Conservation (phyloP, 2,888 invertebrate genomes). For the Scaptomyza tumidula region DNA sequence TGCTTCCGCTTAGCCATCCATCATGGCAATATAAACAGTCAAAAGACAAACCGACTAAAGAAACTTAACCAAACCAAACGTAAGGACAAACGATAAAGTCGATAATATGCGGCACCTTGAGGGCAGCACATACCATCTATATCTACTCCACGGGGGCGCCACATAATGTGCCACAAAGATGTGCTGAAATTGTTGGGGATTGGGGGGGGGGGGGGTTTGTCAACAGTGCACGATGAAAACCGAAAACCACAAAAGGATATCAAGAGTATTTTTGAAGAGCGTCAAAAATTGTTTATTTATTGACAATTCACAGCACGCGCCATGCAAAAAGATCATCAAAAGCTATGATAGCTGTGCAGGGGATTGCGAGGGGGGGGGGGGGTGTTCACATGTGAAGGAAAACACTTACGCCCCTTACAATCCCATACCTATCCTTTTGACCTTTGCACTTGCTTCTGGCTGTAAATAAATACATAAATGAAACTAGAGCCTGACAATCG, state of each 20-base stretch:
- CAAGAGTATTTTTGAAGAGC: slow-evolving; percentile 54
- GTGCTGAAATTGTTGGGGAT: not conserved
- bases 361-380: not conserved
- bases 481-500: slow-evolving; percentile 35
- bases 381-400: not conserved
- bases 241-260: slow-evolving; percentile 51
- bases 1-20: slow-evolving; percentile 1
- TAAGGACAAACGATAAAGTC: slow-evolving; percentile 1
- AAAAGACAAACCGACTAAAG: not conserved
- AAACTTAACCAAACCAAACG: not conserved
- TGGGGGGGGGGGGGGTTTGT: not conserved
- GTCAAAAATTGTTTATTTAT: slow-evolving; percentile 74
- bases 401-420: not conserved
- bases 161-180: slow-evolving; percentile 21
- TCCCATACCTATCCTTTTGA: not conserved
- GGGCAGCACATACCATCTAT: not conserved
- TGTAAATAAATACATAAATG: slow-evolving; percentile 51
- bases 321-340: slow-evolving; percentile 70
- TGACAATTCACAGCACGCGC: slow-evolving; percentile 76
- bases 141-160: slow-evolving; percentile 15
- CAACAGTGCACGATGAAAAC: not conserved
- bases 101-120: slow-evolving; percentile 2
- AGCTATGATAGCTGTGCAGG: slow-evolving; percentile 51
- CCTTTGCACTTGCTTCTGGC: slow-evolving; percentile 32
- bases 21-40: slow-evolving; percentile 3